Base-by-base conservation (phyloP, 2,113 vertebrate species). In the Buteo buteo region DNA sequence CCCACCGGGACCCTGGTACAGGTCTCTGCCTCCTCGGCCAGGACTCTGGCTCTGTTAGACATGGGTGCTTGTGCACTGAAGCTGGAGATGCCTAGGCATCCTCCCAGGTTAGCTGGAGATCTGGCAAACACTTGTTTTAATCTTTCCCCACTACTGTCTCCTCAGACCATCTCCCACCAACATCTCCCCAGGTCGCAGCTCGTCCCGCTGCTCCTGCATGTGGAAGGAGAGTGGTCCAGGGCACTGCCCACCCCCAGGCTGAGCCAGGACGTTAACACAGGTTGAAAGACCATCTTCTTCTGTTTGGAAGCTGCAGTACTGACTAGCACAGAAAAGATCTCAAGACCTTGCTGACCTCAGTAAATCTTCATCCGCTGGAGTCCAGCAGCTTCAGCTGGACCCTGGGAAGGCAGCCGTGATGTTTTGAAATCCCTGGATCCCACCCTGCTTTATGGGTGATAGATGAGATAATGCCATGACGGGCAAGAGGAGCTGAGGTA, bases 11-110 rank as follows among this genome's bases (percentile, higher is more conserved):
- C 42, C 13, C 50, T 0, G 1, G 57, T 16, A 50, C 29, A 45
- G 17, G 20, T 38, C 64, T 81, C 40, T 79, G 58, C 42, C 64
- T 64, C 13, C 67, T 18, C 3, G 2, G 32, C 32, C 7, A 4
- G 40, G 40, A 32, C 40, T 65, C 54, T 4, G 3, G 57, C 47
- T 71, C 88, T 5, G 7, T 11, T 28, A 71, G 36, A 57, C 34
- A n/a, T 0, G 1, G 89, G 73, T 4, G 36, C 45, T 52, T 32
- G 0, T 3, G 36, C 6, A 1, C 44, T 31, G 38, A 65, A 78
- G n/a, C 52, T 49, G 67, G 58, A 72, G 38, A 6, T 11, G 10
- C 38, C 34, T 7, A 17, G 64, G 58, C 79, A 44, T 10, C 36
- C 45, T 66, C 65, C 6, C 40, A 57, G 59, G 13, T 44, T 3